phyloP scores from a whole-genome alignment of 2,113 vertebrate genomes.

The Bos taurus region ARS-UCD2.0 NC_037334.1:49550001-49550500 shows the following conservation, averaged over 20 bases:
- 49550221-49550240: background rate
- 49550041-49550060: background rate
- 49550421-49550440: background rate
- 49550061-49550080: background rate
- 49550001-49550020: background rate
- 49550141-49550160: background rate
- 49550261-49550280: background rate
- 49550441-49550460: background rate
- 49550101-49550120: background rate
- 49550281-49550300: background rate
- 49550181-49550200: background rate
- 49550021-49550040: background rate
- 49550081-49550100: background rate
- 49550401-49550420: background rate
- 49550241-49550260: background rate
- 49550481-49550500: background rate
- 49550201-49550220: background rate
- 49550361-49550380: background rate
- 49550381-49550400: background rate
- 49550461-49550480: background rate
- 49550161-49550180: background rate
- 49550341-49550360: background rate
- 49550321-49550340: background rate
- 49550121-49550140: background rate
- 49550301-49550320: background rate